Conservation (phyloP, 2,797 vertebrate genomes). For the Lateolabrax maculatus region DNA sequence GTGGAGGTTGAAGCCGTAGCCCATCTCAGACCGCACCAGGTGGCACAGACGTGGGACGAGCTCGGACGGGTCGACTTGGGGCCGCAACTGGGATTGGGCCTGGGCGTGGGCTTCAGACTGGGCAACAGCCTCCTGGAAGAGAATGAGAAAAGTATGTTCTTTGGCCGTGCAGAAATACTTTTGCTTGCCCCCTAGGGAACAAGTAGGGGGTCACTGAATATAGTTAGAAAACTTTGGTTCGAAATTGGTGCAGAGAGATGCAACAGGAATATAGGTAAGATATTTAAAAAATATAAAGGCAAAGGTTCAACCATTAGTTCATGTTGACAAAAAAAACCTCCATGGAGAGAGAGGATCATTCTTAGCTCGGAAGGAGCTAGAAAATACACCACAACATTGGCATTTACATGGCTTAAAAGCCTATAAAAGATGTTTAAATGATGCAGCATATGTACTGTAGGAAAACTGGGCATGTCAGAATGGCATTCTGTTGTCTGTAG, state of each 20-base stretch:
- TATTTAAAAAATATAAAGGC: neutral
- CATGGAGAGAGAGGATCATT: neutral
- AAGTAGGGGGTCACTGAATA: too few species aligned
- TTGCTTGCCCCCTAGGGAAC: neutral
- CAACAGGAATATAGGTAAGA: neutral
- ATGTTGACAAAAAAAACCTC: neutral
- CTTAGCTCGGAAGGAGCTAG: neutral
- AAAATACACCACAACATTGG: neutral
- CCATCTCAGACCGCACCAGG: conserved; percentile 88
- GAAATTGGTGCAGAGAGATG: neutral
- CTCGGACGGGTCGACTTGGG: conserved; percentile 79
- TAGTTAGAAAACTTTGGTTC: too few species aligned
- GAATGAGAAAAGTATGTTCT: neutral
- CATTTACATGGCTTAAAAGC: neutral
- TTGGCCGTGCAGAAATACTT: neutral
- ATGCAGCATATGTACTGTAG: neutral
- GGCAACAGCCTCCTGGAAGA: conserved; percentile 70
- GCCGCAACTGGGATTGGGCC: conserved; percentile 30
- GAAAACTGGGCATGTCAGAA: neutral
- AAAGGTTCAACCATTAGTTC: neutral
- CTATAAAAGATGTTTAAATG: conserved; percentile 9
- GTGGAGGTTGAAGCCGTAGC: conserved; percentile 99
- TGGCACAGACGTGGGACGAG: conserved; percentile 93
- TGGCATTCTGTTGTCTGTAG: neutral
- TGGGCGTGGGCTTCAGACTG: conserved; percentile 50